These are phyloP conservation scores for Aleiodes leptofemur DNA, from an alignment of 2,888 invertebrate species.

Conservation along the genomic window DNA sequence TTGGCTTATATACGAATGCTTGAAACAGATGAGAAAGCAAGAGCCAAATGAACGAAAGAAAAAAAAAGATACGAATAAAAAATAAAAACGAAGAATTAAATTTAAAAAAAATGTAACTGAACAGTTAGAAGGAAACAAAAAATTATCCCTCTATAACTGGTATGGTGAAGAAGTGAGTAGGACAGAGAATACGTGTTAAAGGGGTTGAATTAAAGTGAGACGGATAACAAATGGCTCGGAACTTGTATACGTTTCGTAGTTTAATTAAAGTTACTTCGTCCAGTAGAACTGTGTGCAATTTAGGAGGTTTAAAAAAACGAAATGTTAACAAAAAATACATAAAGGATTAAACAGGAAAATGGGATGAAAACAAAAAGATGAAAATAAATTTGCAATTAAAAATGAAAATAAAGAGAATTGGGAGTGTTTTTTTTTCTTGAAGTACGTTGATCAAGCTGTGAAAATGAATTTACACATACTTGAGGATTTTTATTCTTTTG, in stretches of 20 bases:
- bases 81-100: conserved; percentile 7
- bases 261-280: conserved; percentile 57
- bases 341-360: conserved; percentile 35
- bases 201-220: conserved; percentile 40
- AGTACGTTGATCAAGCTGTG: conserved; percentile 53
- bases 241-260: conserved; percentile 55
- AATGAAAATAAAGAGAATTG: background rate
- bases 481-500: background rate
- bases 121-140: conserved; percentile 8
- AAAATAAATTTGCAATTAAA: conserved; percentile 19
- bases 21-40: conserved; percentile 36
- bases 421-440: conserved; percentile 9
- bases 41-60: conserved; percentile 23
- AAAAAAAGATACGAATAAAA: conserved; percentile 8
- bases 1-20: conserved; percentile 33
- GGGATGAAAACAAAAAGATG: conserved; percentile 20
- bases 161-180: background rate
- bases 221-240: conserved; percentile 54
- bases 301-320: conserved; percentile 42
- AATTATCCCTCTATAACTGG: too few species aligned
- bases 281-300: conserved; percentile 53
- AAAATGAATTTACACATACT: conserved; percentile 46
- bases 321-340: background rate
- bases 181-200: conserved; percentile 29
- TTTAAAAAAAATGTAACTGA: conserved; percentile 19